Evolutionary conservation across 2,888 invertebrate species (phyloP), one percentile per base, ranked within the genome.

Genomic region (Mallateleia sp.): DNA sequence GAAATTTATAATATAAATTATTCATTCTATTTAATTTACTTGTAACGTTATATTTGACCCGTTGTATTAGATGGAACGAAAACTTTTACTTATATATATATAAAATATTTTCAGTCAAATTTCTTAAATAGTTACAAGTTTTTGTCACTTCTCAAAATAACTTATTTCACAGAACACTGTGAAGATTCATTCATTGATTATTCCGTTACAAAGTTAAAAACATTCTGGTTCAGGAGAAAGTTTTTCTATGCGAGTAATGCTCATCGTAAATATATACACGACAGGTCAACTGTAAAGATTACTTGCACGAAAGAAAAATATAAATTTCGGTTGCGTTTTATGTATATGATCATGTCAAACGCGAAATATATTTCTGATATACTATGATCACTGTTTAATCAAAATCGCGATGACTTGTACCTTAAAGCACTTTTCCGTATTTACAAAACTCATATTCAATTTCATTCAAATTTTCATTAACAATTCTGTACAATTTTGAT

Each of bases 181-280:
- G n/a, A n/a, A 32, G 9, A 7, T 54, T 7, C 54, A 25, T 54
- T 54, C 25, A 25, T 54, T 24, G 11, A 54, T 54, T 25, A 6
- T 54, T 25, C 54, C 24, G 15, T 25, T 25, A 54, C 14, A 11
- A 15, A n/a, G 6, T 20, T 9, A 32, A 52, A 52, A 54, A 24
- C 15, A 54, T 25, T 25, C 11, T 11, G 25, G 14, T 54, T 25
- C 24, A 25, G 6, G 54, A 54, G 32, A 32, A 56, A 56, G 32
- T 56, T 56, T 18, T 56, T n/a, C 8, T n/a, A 32, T 56, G 4
- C 15, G 4, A 32, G 14, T n/a, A 32, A 56, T 22, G 25, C 25
- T 54, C 14, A 54, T 25, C 54, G 54, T 54, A 54, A 56, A 56
- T n/a, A 28, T 11, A 2, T 56, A 5, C 28, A 56, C 32, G 32